phyloP scores from a whole-genome alignment of 1,140 invertebrate species.

The Nebria ingens region DNA sequence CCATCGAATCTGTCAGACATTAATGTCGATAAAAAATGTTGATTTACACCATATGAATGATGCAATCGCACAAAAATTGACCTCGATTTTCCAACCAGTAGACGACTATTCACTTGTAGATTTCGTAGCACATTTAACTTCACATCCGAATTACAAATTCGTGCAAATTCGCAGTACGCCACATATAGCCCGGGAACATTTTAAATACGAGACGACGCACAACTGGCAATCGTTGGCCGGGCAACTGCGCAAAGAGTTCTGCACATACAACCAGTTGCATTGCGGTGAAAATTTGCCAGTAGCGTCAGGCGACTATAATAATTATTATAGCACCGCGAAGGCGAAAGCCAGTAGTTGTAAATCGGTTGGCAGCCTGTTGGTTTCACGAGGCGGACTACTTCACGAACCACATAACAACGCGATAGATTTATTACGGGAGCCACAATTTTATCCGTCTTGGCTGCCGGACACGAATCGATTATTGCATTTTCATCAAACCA shows the following conservation, averaged over 20 bases:
- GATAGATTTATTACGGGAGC: conserved; percentile 26
- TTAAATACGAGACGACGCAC: conserved; percentile 28
- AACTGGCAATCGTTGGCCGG: conserved; percentile 31
- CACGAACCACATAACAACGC: conserved; percentile 20
- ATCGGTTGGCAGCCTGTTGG: conserved; percentile 34
- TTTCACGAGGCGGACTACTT: conserved; percentile 33
- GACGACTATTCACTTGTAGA: conserved; percentile 25
- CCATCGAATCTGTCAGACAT: conserved; percentile 30
- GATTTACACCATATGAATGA: conserved; percentile 37
- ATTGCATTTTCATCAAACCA: conserved; percentile 33
- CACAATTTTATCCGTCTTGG: conserved; percentile 36
- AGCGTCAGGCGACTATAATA: too few relatives aligned
- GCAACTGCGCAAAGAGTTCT: conserved; percentile 29
- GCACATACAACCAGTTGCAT: conserved; percentile 6
- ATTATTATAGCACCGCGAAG: too few relatives aligned
- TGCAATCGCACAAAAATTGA: conserved; percentile 38
- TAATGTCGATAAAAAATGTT: conserved; percentile 28
- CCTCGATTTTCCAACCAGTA: conserved; percentile 36
- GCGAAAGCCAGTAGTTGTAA: too few relatives aligned
- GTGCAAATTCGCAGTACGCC: conserved; percentile 36
- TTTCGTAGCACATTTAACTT: conserved; percentile 31
- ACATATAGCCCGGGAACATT: conserved; percentile 21
- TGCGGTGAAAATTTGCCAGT: conserved; percentile 3
- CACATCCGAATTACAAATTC: conserved; percentile 40
- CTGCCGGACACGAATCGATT: conserved; percentile 29